Base-by-base conservation (phyloP, 1,140 invertebrate species). In the Aphelenchoides fujianensis region DNA sequence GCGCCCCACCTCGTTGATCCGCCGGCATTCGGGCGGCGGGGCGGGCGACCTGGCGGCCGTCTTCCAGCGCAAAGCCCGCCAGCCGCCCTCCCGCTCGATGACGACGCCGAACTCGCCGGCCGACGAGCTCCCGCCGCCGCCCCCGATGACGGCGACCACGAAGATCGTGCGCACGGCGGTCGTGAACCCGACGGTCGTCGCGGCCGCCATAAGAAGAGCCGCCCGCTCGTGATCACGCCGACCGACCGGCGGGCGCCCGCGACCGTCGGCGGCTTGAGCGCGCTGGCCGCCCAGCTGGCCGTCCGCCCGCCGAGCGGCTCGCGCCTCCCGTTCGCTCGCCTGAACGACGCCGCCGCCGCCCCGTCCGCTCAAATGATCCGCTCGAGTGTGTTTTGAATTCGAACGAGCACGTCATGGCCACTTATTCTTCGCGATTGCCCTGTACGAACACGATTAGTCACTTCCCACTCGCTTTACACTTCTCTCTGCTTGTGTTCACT, bases 371-470 rank as follows among this genome's bases (percentile, higher is more conserved):
- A 12, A 48, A 59, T 59, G 55, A 59, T 59, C 23, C 55, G 23
- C 12, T 59, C 55, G 34, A 59, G 55, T 19, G 55, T 59, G 7
- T 59, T 59, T 59, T 59, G 34, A 59, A 12, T 48, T n/a, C n/a
- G n/a, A n/a, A n/a, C n/a, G n/a, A n/a, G n/a, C n/a, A n/a, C n/a
- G n/a, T n/a, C n/a, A n/a, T n/a, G n/a, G n/a, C n/a, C n/a, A n/a
- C n/a, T n/a, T n/a, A n/a, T n/a, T n/a, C n/a, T n/a, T n/a, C n/a
- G n/a, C n/a, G n/a, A n/a, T n/a, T n/a, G n/a, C n/a, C n/a, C n/a
- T n/a, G n/a, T n/a, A n/a, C n/a, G n/a, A n/a, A n/a, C n/a, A n/a
- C n/a, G n/a, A n/a, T n/a, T n/a, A n/a, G n/a, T n/a, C n/a, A n/a
- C n/a, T n/a, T n/a, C n/a, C n/a, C n/a, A n/a, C n/a, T n/a, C n/a